Evolutionary conservation across 2,888 invertebrate genomes (phyloP), one percentile per base, ranked within the genome.

Genomic region (Subacronicta megacephala): DNA sequence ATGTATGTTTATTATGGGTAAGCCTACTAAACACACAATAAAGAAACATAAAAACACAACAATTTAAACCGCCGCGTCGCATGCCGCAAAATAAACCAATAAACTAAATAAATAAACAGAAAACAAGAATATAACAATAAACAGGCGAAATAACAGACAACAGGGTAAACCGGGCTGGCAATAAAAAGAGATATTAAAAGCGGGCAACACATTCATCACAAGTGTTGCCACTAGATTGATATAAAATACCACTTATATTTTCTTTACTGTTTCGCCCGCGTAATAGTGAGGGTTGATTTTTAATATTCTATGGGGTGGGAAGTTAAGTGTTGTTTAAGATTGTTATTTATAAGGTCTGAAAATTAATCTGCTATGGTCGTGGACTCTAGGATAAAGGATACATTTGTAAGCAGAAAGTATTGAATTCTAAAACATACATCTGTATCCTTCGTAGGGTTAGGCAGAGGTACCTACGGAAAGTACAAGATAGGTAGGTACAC

Each of bases 101-200:
- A 57, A 75, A 58, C 56, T 42, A 57, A 38, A 54, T 49, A 58
- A 49, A 59, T 56, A 64, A 40, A 63, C 40, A 53, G 40, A 62
- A 68, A 72, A 72, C 65, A 69, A 75, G 57, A 58, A 40, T n/a
- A 72, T 72, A 74, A 73, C 62, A 64, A 67, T 73, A 67, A 73
- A 75, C 56, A 59, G 51, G 16, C n/a, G 7, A 49, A 52, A 67
- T 63, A 63, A 70, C 62, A 56, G 52, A 60, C 46, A 72, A 41
- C 60, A 42, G 52, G 53, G 45, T 65, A 55, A 75, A 76, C 26
- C 52, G 46, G 63, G 65, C 55, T 58, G 65, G 85, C 83, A 82
- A 86, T 86, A 86, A 86, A 85, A 83, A 84, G 73, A 77, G 83
- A 85, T 85, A 85, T 85, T 84, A 85, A 84, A 84, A 79, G 75